A percentile compares a stretch with the other conserved stretches of the same genome.
Conservation (phyloP, 2,113 vertebrate species). For the Phaethornis superciliosus region DNA sequence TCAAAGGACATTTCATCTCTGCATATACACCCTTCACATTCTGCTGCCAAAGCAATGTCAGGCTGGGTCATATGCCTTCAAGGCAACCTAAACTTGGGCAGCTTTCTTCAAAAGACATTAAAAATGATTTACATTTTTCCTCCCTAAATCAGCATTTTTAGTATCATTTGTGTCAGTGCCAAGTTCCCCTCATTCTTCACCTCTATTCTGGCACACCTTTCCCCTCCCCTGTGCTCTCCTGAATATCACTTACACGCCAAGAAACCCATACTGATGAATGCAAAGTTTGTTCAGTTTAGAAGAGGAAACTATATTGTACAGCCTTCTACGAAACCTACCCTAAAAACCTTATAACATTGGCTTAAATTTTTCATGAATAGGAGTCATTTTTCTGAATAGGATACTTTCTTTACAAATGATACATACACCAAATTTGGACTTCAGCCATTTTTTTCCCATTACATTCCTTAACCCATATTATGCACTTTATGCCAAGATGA, state of each 20-base stretch:
- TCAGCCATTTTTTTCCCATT: not conserved
- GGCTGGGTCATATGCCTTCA: conserved; percentile 23
- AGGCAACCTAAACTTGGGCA: conserved; percentile 42
- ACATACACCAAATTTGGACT: not conserved
- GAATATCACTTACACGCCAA: not conserved
- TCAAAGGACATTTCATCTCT: conserved; percentile 46
- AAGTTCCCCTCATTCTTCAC: conserved; percentile 40
- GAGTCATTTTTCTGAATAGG: not conserved
- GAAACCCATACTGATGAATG: conserved; percentile 1
- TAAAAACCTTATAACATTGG: not conserved
- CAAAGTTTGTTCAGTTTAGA: conserved; percentile 9
- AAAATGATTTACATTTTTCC: conserved; percentile 27
- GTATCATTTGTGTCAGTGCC: conserved; percentile 25
- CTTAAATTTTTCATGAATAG: conserved; percentile 13
- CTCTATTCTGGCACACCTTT: not conserved
- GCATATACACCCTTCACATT: conserved; percentile 5
- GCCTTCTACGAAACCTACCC: not conserved
- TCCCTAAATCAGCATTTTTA: conserved; percentile 56
- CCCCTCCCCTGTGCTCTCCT: not conserved
- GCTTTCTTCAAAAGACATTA: conserved; percentile 52
- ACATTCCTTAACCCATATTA: not conserved
- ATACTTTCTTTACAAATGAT: not conserved
- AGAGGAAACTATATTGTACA: not conserved
- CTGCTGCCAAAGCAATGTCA: conserved; percentile 53
- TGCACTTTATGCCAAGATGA: not conserved